A percentile compares a stretch with the other conserved stretches of the same genome.
These are phyloP conservation scores for Lasioglossum pauxillum DNA, from an alignment of 2,888 invertebrate genomes.

Conservation along the genomic window DNA sequence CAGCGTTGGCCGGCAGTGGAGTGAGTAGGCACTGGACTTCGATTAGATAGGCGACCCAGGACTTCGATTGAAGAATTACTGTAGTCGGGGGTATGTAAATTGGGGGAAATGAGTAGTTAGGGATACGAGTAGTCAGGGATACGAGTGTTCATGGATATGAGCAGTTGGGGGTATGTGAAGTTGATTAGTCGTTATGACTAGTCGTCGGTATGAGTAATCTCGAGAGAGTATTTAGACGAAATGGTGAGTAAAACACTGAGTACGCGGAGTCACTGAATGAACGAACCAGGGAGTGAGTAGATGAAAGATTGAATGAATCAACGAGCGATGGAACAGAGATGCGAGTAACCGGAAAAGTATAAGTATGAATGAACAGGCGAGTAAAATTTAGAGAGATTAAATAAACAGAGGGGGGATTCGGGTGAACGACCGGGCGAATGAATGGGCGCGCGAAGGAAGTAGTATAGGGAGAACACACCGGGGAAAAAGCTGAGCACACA, in stretches of 20 bases:
- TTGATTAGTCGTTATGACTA: too few species aligned
- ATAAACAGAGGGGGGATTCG: not conserved
- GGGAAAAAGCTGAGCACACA: slow-evolving; percentile 23
- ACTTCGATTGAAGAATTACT: too few species aligned
- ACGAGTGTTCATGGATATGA: too few species aligned
- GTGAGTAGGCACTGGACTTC: too few species aligned
- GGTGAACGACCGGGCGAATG: not conserved
- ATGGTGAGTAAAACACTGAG: too few species aligned
- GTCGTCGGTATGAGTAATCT: not conserved
- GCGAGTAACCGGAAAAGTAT: not conserved
- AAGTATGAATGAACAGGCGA: not conserved
- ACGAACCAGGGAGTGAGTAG: not conserved
- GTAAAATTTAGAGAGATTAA: not conserved
- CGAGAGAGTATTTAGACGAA: not conserved
- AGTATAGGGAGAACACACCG: not conserved
- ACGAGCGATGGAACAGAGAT: not conserved
- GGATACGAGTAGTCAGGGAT: not conserved
- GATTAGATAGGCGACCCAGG: too few species aligned
- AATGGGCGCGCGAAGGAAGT: not conserved
- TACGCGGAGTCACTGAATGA: not conserved
- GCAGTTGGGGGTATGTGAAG: not conserved
- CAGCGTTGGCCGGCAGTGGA: too few species aligned
- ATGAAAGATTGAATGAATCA: not conserved
- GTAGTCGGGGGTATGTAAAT: too few species aligned
- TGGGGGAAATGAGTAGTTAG: too few species aligned